Base-by-base conservation (phyloP, 2,888 invertebrate genomes). In the Microdon myrmicae region DNA sequence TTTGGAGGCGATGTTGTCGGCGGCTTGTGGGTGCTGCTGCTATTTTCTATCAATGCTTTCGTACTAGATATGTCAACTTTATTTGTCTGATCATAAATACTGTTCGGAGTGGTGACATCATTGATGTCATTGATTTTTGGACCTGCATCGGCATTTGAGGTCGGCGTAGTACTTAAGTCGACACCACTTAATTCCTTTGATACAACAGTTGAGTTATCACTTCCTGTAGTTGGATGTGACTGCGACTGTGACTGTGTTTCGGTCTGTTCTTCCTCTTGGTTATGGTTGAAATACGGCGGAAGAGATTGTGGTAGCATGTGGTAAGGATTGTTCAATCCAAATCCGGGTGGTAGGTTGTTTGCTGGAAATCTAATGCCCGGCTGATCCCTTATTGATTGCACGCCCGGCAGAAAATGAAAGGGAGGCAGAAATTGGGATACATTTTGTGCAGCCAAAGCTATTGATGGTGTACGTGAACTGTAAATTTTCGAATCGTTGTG, bases 351-450 rank as follows among this genome's bases (percentile, higher is more conserved):
- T 32, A 74, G 67, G 44, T 55, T 70, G 12, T 71, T 68, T 7
- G 59, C 45, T 25, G 73, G 69, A 60, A 69, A 68, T 4, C 70
- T 68, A 48, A 75, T 71, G 13, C 74, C 74, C 28, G 72, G 73
- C n/a, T 75, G 72, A 68, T 74, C 73, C 43, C 75, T 67, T 53
- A 76, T 72, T 12, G 75, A 73, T 67, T 76, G 75, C 13, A 81
- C 81, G 1, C 77, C 79, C 3, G 80, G 79, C 37, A 78, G 60
- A 59, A 72, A 70, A 60, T 76, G 73, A 29, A 81, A 79, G 17
- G 77, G 72, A 17, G 81, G 80, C 32, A 77, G 72, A 38, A 77
- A 74, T 29, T 77, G 73, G 2, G 78, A 75, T 44, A 75, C 73
- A 43, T 75, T 78, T 13, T 73, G 72, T 9, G 75, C 73, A 34